phyloP scores from a whole-genome alignment of 2,113 vertebrate species.

The Trinectes maculatus region DNA sequence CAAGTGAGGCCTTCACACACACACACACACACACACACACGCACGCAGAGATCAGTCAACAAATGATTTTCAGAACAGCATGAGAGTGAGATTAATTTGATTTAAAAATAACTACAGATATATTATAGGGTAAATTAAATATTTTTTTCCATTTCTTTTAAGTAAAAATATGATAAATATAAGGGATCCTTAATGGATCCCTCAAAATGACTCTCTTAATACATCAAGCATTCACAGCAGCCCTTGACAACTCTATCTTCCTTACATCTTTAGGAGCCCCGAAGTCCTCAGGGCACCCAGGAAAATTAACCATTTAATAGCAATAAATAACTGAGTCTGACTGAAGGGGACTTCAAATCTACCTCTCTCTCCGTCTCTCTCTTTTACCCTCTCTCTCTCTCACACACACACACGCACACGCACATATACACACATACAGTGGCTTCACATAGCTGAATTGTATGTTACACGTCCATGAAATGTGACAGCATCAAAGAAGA shows the following conservation, averaged over 20 bases:
- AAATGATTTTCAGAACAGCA: background rate
- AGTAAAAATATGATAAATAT: conserved; percentile 17
- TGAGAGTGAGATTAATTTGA: conserved; percentile 7
- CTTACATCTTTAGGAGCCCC: conserved; percentile 55
- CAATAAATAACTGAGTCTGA: conserved; percentile 77
- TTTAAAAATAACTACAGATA: too few species aligned
- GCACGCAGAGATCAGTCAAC: background rate
- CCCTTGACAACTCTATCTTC: conserved; percentile 68
- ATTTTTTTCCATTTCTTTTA: conserved; percentile 25
- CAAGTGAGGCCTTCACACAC: conserved; percentile 11
- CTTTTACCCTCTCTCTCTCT: background rate
- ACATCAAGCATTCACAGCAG: conserved; percentile 60
- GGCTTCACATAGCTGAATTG: background rate
- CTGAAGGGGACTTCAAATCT: conserved; percentile 67
- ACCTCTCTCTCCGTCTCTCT: conserved; percentile 7
- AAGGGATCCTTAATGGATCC: conserved; percentile 41
- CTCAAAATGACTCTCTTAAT: conserved; percentile 56
- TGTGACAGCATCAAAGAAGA: too few species aligned
- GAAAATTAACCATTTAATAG: conserved; percentile 79
- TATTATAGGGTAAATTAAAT: background rate
- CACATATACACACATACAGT: background rate
- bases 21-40: background rate
- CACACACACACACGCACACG: conserved; percentile 17
- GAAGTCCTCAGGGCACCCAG: conserved; percentile 65
- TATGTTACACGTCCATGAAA: too few species aligned